Conservation (phyloP, 2,113 vertebrate species). For the Chroicocephalus ridibundus region DNA sequence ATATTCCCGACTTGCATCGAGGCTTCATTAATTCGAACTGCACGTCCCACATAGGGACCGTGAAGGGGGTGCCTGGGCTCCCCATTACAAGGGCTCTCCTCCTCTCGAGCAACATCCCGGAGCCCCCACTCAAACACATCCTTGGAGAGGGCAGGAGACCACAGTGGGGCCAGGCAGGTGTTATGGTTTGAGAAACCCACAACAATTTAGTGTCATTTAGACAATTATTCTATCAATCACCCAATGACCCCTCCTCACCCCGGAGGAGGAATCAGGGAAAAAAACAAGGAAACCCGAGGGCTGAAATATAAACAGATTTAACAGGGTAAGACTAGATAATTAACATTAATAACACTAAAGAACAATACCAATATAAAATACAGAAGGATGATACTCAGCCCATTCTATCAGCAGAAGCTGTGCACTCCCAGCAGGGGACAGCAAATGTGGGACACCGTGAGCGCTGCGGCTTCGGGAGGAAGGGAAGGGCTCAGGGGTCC, state of each 20-base stretch:
- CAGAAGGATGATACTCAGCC: not conserved
- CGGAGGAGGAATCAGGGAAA: not conserved
- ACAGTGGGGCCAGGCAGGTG: accelerated
- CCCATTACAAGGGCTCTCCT: accelerated
- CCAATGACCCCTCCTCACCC: not conserved
- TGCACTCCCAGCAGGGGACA: not conserved
- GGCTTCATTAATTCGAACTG: not conserved
- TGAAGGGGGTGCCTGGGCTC: not conserved
- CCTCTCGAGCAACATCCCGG: accelerated
- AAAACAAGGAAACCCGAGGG: not conserved
- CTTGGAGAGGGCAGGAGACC: not conserved
- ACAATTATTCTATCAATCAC: not conserved
- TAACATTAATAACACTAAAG: not conserved
- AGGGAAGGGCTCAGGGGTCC: not conserved
- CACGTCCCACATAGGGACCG: accelerated
- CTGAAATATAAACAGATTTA: not conserved
- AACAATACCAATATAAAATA: not conserved
- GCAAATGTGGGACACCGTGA: not conserved
- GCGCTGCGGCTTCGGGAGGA: not conserved
- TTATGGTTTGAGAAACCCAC: not conserved
- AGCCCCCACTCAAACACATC: not conserved
- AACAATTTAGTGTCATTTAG: not conserved
- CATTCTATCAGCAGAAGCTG: not conserved
- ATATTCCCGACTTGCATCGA: not conserved
- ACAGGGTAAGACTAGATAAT: not conserved